Evolutionary conservation across 2,888 invertebrate species (phyloP).

Genomic region (Cheilosia impressa): DNA sequence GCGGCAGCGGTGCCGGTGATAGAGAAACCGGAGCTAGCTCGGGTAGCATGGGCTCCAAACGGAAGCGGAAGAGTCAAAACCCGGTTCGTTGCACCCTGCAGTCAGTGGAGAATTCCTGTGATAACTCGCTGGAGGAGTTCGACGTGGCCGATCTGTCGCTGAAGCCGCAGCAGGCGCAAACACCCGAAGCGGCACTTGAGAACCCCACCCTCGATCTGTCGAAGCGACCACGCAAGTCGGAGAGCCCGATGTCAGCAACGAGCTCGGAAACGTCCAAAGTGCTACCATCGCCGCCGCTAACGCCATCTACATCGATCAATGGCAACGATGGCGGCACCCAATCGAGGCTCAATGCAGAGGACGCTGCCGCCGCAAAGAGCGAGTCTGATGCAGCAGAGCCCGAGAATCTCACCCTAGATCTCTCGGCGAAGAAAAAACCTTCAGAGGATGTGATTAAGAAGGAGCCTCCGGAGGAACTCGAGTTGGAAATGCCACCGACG

Average conservation of each 20-base stretch:
- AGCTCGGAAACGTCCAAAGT: conserved; percentile 81
- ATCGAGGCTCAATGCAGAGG: conserved; percentile 36
- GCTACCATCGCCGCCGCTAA: conserved; percentile 82
- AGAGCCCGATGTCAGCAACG: conserved; percentile 74
- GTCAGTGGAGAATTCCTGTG: conserved; percentile 81
- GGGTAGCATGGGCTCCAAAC: conserved; percentile 84
- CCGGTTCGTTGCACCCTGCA: conserved; percentile 90
- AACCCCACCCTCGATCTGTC: conserved; percentile 77
- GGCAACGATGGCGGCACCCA: conserved; percentile 63
- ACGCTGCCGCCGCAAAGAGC: conserved; percentile 76
- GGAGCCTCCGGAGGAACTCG: conserved; percentile 41
- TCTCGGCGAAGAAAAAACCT: conserved; percentile 56
- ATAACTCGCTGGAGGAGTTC: conserved; percentile 81
- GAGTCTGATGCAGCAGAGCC: conserved; percentile 70
- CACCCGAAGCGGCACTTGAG: conserved; percentile 57
- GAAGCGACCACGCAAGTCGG: conserved; percentile 77
- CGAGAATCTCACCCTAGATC: conserved; percentile 54
- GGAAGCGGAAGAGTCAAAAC: conserved; percentile 95
- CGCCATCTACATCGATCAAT: conserved; percentile 78
- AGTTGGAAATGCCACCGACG: not conserved
- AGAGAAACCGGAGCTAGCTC: conserved; percentile 60
- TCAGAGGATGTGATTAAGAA: conserved; percentile 49
- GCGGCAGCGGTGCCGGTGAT: conserved; percentile 50
- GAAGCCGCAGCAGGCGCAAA: conserved; percentile 77
- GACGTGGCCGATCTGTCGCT: conserved; percentile 82